Percentiles rank a stretch among this genome's conserved stretches.
Conservation (phyloP, 2,888 invertebrate genomes). For the Cantharis nigra region DNA sequence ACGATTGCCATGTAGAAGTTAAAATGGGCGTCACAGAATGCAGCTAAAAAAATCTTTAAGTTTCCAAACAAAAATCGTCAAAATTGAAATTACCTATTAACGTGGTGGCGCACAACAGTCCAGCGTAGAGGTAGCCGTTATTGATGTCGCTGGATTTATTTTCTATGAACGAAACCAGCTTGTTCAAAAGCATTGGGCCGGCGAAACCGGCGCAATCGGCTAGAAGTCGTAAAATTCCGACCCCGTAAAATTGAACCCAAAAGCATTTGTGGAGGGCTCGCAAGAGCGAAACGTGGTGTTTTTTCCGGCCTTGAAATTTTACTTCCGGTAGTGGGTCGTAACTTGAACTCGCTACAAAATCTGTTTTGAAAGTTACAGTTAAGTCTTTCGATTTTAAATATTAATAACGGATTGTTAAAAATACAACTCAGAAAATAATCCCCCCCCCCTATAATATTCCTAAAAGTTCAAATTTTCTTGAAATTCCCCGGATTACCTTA, state of each 20-base stretch:
- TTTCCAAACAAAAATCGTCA: neutral
- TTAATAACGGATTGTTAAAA: neutral
- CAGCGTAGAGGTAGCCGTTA: conserved; percentile 69
- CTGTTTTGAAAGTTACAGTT: neutral
- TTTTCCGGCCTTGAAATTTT: conserved; percentile 22
- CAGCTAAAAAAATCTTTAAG: conserved; percentile 57
- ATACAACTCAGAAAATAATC: neutral
- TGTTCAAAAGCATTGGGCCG: conserved; percentile 86
- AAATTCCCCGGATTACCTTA: no score
- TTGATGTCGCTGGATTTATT: conserved; percentile 68
- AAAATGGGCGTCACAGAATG: conserved; percentile 86
- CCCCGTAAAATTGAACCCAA: conserved; percentile 80
- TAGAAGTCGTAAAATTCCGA: conserved; percentile 81
- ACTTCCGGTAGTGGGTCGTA: conserved; percentile 23
- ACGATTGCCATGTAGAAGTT: conserved; percentile 85
- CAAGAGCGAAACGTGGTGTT: conserved; percentile 60
- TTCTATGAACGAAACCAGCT: conserved; percentile 79
- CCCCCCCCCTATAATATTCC: no score
- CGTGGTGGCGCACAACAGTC: conserved; percentile 67
- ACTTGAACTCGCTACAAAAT: conserved; percentile 8
- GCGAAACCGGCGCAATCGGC: conserved; percentile 86
- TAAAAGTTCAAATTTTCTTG: no score
- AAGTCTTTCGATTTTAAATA: neutral
- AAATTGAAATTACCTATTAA: conserved; percentile 63
- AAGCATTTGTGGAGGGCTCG: conserved; percentile 76